Base-by-base conservation (phyloP, 2,888 invertebrate genomes). In the Sthenelais limicola region DNA sequence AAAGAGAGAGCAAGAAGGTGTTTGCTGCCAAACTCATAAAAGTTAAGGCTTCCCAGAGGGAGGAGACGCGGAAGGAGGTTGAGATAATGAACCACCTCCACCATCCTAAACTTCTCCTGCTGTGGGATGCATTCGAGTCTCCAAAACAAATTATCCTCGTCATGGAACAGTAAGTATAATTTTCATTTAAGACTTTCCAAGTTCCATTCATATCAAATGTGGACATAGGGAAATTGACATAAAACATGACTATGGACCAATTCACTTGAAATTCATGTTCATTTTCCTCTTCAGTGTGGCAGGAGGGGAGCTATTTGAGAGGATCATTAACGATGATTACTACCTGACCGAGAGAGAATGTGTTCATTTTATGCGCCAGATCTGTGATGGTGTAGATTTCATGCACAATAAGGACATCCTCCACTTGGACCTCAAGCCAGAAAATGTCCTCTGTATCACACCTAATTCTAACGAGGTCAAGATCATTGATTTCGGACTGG, bases 341-440 rank as follows among this genome's bases (percentile, higher is more conserved):
- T 92, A 97, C 73, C 90, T 99, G 76, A 98, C 98, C 0, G 99
- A 99, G 88, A 92, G 94, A 74, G 95, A 97, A 43, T 98, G 98
- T 88, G 94, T 96, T 0, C 94, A 98, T 74, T 98, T 99, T 88
- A 94, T 99, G 92, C 91, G 97, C 33, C 99, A 99, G 89, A 97
- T 98, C 79, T 97, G 97, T 88, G 97, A 98, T 87, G 99, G 97
- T 33, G 93, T 99, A 78, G 93, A 94, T 93, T 99, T 79, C 87
- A 97, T 99, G 83, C 99, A 99, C 87, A 91, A 93, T 72, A 94
- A 96, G 88, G 94, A 94, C 82, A 96, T 99, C 81, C 90, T 99
- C 72, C 99, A 99, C 90, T 91, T 99, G 72, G 99, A 99, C 87
- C 92, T 99, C 91, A 99, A 99, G 92, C 99, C 99, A 21, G 99